phyloP scores from a whole-genome alignment of 2,113 vertebrate genomes.

The Tetrax tetrax region DNA sequence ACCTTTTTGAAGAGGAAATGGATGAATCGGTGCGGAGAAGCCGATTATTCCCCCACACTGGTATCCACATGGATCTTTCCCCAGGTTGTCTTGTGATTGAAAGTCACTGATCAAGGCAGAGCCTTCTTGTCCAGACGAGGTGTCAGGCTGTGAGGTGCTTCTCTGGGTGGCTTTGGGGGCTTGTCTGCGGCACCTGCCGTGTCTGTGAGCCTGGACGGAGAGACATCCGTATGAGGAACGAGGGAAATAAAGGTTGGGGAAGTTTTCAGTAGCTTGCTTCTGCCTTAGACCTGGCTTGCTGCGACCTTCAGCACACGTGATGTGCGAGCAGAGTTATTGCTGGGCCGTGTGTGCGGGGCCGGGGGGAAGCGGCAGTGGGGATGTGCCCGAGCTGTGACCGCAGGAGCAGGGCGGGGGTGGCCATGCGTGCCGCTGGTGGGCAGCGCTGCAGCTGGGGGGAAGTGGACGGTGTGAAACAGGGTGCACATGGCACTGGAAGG shows the following conservation, averaged over 20 bases:
- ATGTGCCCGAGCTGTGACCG: rapidly evolving
- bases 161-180: not conserved
- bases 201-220: not conserved
- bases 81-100: rapidly evolving
- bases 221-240: rapidly evolving
- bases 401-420: not conserved
- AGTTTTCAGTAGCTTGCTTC: rapidly evolving
- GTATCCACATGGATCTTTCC: rapidly evolving
- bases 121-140: rapidly evolving
- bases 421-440: not conserved
- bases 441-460: not conserved
- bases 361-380: not conserved
- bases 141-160: not conserved
- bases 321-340: rapidly evolving
- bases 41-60: not conserved
- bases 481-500: rapidly evolving
- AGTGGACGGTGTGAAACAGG: not conserved
- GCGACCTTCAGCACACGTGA: rapidly evolving
- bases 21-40: not conserved
- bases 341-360: rapidly evolving
- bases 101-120: rapidly evolving
- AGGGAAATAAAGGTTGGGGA: not conserved
- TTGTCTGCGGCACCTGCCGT: not conserved
- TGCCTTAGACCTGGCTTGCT: not conserved
- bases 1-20: not conserved